These are phyloP conservation scores for Cyphomyrus discorhynchus DNA, from an alignment of 2,113 vertebrate genomes.

Conservation along the genomic window DNA sequence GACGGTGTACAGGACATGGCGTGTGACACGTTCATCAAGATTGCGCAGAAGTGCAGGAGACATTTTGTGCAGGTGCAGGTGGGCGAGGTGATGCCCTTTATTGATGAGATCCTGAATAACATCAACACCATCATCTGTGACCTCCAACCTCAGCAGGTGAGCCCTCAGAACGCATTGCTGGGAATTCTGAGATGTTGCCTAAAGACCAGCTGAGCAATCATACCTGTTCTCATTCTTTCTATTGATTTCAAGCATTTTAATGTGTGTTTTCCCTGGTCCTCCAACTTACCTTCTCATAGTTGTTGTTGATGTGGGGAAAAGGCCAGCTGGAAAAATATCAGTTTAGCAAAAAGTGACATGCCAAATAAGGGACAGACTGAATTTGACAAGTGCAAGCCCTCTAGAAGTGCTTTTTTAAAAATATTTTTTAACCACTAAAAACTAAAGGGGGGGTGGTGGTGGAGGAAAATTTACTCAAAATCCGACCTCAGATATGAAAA, in stretches of 20 bases:
- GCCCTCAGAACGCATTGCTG: not conserved
- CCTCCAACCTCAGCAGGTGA: conserved; percentile 91
- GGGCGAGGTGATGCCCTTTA: conserved; percentile 96
- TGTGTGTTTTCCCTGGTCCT: not conserved
- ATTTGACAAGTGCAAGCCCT: not conserved
- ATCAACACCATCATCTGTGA: conserved; percentile 98
- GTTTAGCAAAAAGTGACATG: not conserved
- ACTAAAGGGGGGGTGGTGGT: not conserved
- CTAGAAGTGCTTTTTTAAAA: not conserved
- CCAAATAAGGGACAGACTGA: not conserved
- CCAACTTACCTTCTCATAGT: not conserved
- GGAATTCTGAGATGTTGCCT: not conserved
- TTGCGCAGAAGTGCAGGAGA: conserved; percentile 88
- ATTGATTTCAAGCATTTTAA: not conserved
- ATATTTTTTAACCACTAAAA: not conserved
- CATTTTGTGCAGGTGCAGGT: conserved; percentile 95
- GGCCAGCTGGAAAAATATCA: not conserved
- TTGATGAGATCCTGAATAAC: conserved; percentile 93
- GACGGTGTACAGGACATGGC: conserved; percentile 97
- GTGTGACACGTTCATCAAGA: conserved; percentile 96
- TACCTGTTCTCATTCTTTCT: not conserved
- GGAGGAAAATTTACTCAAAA: not conserved
- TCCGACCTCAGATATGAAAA: not conserved
- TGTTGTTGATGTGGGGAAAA: not conserved
- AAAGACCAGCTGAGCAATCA: not conserved